These are phyloP conservation scores for Araneus ventricosus DNA, from an alignment of 1,140 invertebrate genomes.

Conservation along the genomic window DNA sequence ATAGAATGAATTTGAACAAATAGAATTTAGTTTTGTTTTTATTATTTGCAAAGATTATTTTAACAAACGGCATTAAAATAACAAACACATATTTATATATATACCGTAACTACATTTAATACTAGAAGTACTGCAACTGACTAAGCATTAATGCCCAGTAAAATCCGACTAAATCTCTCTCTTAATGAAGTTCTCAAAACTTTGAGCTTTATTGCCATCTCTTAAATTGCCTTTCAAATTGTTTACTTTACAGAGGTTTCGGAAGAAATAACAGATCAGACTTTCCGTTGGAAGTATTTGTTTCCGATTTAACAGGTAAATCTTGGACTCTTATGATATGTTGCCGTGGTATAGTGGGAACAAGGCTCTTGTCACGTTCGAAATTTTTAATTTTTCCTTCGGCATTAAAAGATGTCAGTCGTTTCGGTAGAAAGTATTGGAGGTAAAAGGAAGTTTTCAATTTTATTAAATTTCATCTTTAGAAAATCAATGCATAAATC, in stretches of 20 bases:
- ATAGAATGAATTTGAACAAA: too few species aligned
- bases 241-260: not conserved
- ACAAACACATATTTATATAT: too few species aligned
- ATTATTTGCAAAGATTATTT: too few species aligned
- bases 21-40: too few species aligned
- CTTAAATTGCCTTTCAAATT: constrained; percentile 28
- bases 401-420: not conserved
- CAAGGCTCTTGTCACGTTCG: constrained; percentile 9
- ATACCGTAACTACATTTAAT: too few species aligned
- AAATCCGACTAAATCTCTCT: not conserved
- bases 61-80: too few species aligned
- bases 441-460: too few species aligned
- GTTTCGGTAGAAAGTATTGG: not conserved
- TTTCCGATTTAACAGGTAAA: constrained; percentile 9
- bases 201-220: not conserved
- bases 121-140: too few species aligned
- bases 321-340: not conserved
- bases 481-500: too few species aligned
- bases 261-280: not conserved
- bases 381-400: not conserved
- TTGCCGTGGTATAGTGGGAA: not conserved
- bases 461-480: too few species aligned
- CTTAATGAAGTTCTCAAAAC: not conserved
- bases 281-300: not conserved
- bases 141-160: too few species aligned